A percentile compares a stretch with the other conserved stretches of the same genome.
Conservation (phyloP, 2,113 vertebrate species). For the Epinephelus moara region DNA sequence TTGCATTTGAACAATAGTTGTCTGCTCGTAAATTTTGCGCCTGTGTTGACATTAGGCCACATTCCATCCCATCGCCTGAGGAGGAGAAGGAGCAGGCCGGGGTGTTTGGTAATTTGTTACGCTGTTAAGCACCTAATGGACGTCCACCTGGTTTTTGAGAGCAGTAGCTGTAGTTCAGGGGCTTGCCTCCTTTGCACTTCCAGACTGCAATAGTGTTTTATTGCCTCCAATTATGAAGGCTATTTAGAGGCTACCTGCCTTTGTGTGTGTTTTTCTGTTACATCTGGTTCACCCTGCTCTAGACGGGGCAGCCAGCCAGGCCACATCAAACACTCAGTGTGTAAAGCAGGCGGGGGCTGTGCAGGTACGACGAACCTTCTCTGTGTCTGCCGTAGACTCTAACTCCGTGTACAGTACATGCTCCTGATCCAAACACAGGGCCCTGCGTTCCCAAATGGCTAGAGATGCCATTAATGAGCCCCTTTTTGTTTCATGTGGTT, state of each 20-base stretch:
- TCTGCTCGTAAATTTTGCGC: slow-evolving; percentile 81
- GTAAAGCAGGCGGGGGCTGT: slow-evolving; percentile 56
- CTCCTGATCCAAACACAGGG: slow-evolving; percentile 8
- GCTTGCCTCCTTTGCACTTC: slow-evolving; percentile 76
- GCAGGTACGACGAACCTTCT: slow-evolving; percentile 57
- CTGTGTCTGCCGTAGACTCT: slow-evolving; percentile 33
- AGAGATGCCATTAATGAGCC: slow-evolving; percentile 68
- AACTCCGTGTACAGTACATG: slow-evolving; percentile 1
- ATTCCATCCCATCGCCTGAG: slow-evolving; percentile 77
- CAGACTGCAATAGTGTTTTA: slow-evolving; percentile 82
- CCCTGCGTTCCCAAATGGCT: slow-evolving; percentile 9
- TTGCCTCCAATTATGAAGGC: slow-evolving; percentile 83
- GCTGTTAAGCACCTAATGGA: slow-evolving; percentile 82
- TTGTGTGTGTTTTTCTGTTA: slow-evolving; percentile 76
- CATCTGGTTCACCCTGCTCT: slow-evolving; percentile 75
- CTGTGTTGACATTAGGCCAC: slow-evolving; percentile 81
- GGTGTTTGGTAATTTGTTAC: slow-evolving; percentile 85
- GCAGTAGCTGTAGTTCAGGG: slow-evolving; percentile 69
- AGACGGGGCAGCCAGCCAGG: slow-evolving; percentile 61
- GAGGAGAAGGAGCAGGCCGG: slow-evolving; percentile 69
- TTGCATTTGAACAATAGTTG: slow-evolving; percentile 80
- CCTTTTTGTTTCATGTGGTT: slow-evolving; percentile 86
- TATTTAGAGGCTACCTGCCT: slow-evolving; percentile 80
- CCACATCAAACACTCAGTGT: slow-evolving; percentile 75
- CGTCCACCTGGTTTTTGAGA: slow-evolving; percentile 81